Base-by-base conservation (phyloP, 2,113 vertebrate genomes). In the Prunella himalayana region DNA sequence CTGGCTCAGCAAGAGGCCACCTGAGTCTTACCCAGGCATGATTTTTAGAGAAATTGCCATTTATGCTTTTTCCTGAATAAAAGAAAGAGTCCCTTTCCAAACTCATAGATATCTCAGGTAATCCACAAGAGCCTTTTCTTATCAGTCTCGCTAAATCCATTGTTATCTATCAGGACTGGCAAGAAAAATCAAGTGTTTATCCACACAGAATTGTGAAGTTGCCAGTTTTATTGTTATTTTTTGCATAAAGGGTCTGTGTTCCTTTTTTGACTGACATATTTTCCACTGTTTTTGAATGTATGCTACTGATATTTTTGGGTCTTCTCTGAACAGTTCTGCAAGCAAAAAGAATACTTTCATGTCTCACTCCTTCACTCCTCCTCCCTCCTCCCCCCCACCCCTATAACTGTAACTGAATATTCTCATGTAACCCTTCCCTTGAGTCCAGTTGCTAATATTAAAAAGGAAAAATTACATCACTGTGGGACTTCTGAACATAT, bases 321-420 rank as follows among this genome's bases (percentile, higher is more conserved):
- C 19, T 65, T 57, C 39, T 73, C 42, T 35, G 31, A 22, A 47
- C 31, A 80, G 11, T 1, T 70, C 35, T 66, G 41, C 10, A 73
- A 47, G 11, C 5, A 31, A 76, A 84, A 75, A 57, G 31, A n/a
- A 39, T 1, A 20, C 1, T 39, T 64, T 57, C 13, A 10, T n/a
- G 17, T 69, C 37, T 61, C 56, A 47, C 2, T 82, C 31, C 25
- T 61, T 69, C 14, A 35, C 25, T 71, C 35, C 10, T 42, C 12
- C 11, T 30, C 12, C 11, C n/a, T 37, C 2, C 5, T 13, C 5
- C 0, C 3, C 2, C 5, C 21, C 3, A 1, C 1, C 19, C 13
- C 30, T 45, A 7, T 54, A 92, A 53, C 19, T 54, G 9, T 54
- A 92, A 56, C 19, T 70, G 49, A 64, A 80, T 94, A 92, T 83